Evolutionary conservation across 2,797 vertebrate genomes (phyloP), one percentile per base, ranked within the genome.

Genomic region (Ateles fusciceps): DNA sequence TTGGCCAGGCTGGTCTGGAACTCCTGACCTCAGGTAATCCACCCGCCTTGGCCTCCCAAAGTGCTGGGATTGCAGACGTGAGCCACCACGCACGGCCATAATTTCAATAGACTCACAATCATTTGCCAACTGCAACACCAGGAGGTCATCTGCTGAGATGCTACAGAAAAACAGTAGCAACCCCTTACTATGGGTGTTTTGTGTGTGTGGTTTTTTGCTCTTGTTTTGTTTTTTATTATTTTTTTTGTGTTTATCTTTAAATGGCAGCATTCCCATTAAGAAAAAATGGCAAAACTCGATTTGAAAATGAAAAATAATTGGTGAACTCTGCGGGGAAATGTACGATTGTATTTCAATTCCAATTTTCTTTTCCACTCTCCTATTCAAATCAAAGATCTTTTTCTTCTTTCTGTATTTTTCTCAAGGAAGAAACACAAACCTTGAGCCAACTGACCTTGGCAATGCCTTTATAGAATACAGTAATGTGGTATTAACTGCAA

Each of bases 271-370:
- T 95, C 93, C 75, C 75, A 33, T 57, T 57, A 94, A 89, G 17
- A 36, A 76, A 19, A 94, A 94, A 71, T 85, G 50, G 14, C 59
- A 89, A 96, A 94, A 92, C 57, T 92, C 28, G 4, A 61, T 85
- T 92, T 97, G 36, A 96, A 71, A 87, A 21, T 91, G 79, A 94
- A 94, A 93, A 74, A 74, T 74, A 68, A 91, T 28, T n/a, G 95
- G 24, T 80, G 89, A 96, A 84, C 14, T 64, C 80, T 90, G 42
- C 7, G 46, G 84, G 84, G 81, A 95, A 96, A 76, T 75, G 48
- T 39, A 46, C 76, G 7, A 21, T 17, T 59, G 17, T 76, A 79
- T 85, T 96, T 91, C 74, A 64, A 6, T 59, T 95, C 68, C 42
- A 52, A 19, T 78, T 95, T 98, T 72, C 39, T 87, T 75, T 83